Percentiles rank a stretch among this genome's conserved stretches.
Conservation (phyloP, 2,888 invertebrate genomes). For the Agonopterix arenella region DNA sequence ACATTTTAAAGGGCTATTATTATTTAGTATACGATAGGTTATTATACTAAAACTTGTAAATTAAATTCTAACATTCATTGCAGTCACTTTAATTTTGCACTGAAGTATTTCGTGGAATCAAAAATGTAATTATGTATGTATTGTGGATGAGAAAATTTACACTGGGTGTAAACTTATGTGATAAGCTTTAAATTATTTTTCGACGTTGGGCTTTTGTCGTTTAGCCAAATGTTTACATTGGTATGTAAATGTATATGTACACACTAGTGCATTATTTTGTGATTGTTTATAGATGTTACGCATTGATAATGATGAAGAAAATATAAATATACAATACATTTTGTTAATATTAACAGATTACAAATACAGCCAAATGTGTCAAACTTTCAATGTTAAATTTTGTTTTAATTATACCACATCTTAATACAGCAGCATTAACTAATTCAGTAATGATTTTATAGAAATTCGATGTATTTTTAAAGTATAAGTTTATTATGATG, state of each 20-base stretch:
- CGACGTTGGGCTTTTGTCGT: constrained; percentile 35
- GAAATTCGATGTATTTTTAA: no score
- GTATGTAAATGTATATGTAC: constrained; percentile 33
- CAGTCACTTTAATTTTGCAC: constrained; percentile 14
- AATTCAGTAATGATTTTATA: no score
- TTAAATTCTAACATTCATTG: constrained; percentile 18
- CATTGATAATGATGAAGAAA: constrained; percentile 11
- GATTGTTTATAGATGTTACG: constrained; percentile 53
- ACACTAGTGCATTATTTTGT: constrained; percentile 64
- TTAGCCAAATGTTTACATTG: constrained; percentile 44
- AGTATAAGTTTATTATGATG: no score
- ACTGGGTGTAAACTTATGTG: constrained; percentile 48
- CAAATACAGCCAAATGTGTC: no score
- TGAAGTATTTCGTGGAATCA: constrained; percentile 14
- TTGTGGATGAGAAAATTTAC: constrained; percentile 33
- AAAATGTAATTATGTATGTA: constrained; percentile 17
- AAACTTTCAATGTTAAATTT: constrained; percentile 2
- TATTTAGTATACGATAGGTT: constrained; percentile 12
- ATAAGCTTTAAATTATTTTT: constrained; percentile 75
- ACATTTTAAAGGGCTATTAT: constrained; percentile 25
- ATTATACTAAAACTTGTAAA: constrained; percentile 14
- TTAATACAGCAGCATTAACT: background rate
- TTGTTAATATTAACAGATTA: background rate
- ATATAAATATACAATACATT: constrained; percentile 7
- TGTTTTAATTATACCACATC: constrained; percentile 4